Evolutionary conservation across 2,797 vertebrate genomes (phyloP).

Genomic region (Propithecus perrieri): DNA sequence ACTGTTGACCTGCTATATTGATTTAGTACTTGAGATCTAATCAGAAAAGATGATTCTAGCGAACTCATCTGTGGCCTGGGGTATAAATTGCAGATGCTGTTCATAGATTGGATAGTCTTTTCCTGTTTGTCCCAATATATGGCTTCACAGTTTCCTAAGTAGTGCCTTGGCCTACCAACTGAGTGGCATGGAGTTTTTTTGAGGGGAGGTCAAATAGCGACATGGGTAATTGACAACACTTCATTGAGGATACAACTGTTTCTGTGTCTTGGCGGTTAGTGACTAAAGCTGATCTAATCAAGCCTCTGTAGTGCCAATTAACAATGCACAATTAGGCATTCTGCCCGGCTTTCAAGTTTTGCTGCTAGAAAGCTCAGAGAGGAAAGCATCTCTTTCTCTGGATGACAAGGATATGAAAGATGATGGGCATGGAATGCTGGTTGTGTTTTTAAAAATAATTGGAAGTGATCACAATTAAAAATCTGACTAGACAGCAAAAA

Average conservation of each 20-base stretch:
- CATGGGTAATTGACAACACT: neutral
- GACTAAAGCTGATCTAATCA: slow-evolving; percentile 63
- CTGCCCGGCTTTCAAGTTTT: slow-evolving; percentile 55
- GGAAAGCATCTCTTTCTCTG: neutral
- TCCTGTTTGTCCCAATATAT: slow-evolving; percentile 15
- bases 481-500: neutral
- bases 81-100: slow-evolving; percentile 55
- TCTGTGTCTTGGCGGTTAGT: neutral
- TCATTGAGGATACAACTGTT: slow-evolving; percentile 50
- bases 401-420: neutral
- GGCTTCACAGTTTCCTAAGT: neutral
- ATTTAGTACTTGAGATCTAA: slow-evolving; percentile 72
- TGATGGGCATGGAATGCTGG: neutral
- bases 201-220: neutral
- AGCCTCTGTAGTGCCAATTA: slow-evolving; percentile 59
- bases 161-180: neutral
- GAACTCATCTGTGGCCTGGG: slow-evolving; percentile 57
- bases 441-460: neutral
- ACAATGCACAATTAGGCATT: slow-evolving; percentile 27
- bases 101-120: slow-evolving; percentile 31
- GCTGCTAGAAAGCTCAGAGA: neutral
- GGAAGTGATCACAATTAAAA: neutral
- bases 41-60: slow-evolving; percentile 56
- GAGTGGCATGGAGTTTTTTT: neutral
- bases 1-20: slow-evolving; percentile 64